phyloP scores from a whole-genome alignment of 2,113 vertebrate species.

The Myiopsitta monachus region DNA sequence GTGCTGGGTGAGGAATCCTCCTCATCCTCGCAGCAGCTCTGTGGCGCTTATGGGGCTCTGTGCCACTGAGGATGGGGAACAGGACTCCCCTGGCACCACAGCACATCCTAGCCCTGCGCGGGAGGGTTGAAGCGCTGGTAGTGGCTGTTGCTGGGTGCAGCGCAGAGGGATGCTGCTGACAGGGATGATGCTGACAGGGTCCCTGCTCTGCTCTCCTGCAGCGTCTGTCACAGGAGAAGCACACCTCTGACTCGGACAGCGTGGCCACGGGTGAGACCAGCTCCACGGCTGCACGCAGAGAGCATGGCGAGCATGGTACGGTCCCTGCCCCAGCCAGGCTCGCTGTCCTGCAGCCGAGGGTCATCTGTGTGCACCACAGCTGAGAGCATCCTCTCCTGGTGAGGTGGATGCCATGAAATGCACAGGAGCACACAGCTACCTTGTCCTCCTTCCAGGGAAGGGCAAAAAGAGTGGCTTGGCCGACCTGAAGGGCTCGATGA shows the following conservation, averaged over 20 bases:
- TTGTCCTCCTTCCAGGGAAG: constrained; percentile 73
- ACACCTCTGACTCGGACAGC: constrained; percentile 89
- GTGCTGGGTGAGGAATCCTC: neutral
- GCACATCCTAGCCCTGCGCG: neutral
- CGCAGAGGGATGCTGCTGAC: neutral
- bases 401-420: rapidly evolving
- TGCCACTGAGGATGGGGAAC: neutral
- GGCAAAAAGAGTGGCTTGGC: constrained; percentile 89
- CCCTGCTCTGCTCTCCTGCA: constrained; percentile 43
- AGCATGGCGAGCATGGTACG: constrained; percentile 82
- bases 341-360: rapidly evolving
- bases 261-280: constrained; percentile 76
- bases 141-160: neutral
- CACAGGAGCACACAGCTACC: neutral
- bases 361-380: neutral
- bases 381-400: neutral
- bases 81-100: neutral
- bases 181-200: neutral
- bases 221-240: constrained; percentile 88
- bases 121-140: neutral
- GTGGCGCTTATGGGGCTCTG: neutral
- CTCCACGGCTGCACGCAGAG: constrained; percentile 66
- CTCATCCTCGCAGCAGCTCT: neutral
- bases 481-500: constrained; percentile 92
- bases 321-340: neutral